Evolutionary conservation across 2,113 vertebrate genomes (phyloP).

Genomic region (Alouatta palliata): DNA sequence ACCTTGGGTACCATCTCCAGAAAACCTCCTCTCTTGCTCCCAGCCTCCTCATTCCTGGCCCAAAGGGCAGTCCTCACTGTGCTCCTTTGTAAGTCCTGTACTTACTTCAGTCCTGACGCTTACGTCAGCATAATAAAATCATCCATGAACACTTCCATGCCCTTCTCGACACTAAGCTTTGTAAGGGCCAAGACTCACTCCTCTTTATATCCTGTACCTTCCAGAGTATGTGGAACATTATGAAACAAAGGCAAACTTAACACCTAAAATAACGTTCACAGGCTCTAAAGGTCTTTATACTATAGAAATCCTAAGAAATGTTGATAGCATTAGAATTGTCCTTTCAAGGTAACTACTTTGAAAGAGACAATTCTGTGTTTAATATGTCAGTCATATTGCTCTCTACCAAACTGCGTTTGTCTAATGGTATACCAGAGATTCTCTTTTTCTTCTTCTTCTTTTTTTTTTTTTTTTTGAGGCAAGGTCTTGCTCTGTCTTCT

Average conservation of each 20-base stretch:
- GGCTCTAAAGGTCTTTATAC: background rate
- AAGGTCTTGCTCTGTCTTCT: too few relatives aligned
- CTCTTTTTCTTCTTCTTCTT: background rate
- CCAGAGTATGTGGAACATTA: background rate
- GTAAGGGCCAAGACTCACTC: background rate
- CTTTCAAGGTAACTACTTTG: background rate
- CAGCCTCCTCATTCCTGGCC: background rate
- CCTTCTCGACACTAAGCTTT: background rate
- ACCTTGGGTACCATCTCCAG: background rate
- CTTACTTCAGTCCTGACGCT: background rate
- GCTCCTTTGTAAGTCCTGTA: background rate
- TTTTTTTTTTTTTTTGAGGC: too few relatives aligned
- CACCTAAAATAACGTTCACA: background rate
- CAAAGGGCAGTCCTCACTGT: background rate
- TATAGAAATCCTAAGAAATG: constrained; percentile 3
- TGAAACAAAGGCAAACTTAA: background rate
- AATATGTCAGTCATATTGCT: background rate
- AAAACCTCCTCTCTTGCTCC: too few relatives aligned
- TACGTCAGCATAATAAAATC: background rate
- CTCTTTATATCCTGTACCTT: background rate
- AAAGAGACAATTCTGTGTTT: background rate
- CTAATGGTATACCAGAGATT: background rate
- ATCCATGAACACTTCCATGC: background rate
- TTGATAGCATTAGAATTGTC: background rate
- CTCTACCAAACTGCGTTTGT: background rate